Conservation (phyloP, 2,113 vertebrate species). For the Polypterus bichir region DNA sequence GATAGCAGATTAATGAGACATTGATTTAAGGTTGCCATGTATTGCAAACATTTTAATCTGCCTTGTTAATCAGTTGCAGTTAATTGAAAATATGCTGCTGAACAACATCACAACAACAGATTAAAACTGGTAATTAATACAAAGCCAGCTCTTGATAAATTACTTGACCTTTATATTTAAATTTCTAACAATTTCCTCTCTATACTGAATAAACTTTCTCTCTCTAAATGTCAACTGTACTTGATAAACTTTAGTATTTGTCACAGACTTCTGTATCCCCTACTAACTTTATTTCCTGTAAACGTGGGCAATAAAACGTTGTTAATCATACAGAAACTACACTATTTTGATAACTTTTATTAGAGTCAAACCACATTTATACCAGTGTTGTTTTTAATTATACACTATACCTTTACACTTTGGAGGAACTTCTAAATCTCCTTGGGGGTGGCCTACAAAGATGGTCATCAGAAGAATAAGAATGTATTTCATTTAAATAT, state of each 20-base stretch:
- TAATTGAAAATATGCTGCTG: slow-evolving; percentile 1
- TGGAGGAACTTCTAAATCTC: too few relatives aligned
- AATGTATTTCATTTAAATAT: too few relatives aligned
- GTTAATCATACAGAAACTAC: too few relatives aligned
- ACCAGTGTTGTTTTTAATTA: too few relatives aligned
- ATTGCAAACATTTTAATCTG: neutral
- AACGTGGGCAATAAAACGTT: too few relatives aligned
- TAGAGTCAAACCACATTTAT: too few relatives aligned
- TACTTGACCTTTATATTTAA: neutral
- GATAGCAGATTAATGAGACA: neutral
- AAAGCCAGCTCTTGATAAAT: neutral
- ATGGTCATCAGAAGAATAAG: too few relatives aligned
- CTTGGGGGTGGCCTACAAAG: too few relatives aligned
- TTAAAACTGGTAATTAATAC: neutral
- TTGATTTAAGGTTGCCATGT: neutral
- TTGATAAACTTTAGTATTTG: neutral
- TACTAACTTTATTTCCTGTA: too few relatives aligned
- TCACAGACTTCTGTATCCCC: neutral
- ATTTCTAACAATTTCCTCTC: neutral
- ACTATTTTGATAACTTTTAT: too few relatives aligned
- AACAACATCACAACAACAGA: neutral
- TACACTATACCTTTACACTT: too few relatives aligned
- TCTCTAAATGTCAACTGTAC: neutral
- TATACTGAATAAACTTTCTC: neutral
- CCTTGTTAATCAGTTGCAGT: neutral